phyloP scores from a whole-genome alignment of 2,113 vertebrate species.

The Hippoglossus stenolepis region DNA sequence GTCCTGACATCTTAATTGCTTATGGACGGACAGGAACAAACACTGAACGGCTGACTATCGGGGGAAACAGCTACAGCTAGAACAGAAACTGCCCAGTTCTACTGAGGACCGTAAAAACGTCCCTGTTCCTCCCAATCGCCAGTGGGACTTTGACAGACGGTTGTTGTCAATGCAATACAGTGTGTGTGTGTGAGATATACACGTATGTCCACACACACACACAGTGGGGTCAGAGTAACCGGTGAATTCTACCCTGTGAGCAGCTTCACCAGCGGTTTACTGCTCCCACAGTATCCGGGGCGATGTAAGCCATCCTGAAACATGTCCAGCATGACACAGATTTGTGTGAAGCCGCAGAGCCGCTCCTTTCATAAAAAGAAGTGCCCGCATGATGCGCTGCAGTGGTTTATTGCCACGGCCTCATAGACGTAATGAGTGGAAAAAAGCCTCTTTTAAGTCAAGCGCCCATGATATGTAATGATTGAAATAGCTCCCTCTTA shows the following conservation, averaged over 20 bases:
- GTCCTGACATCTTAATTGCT: not conserved
- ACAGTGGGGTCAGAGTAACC: too few species aligned
- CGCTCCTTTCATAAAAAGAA: constrained; percentile 26
- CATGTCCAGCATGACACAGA: constrained; percentile 31
- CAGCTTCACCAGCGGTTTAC: constrained; percentile 7
- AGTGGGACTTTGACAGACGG: too few species aligned
- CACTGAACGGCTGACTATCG: too few species aligned
- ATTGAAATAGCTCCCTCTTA: constrained; percentile 50
- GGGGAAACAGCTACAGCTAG: too few species aligned
- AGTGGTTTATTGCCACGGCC: constrained; percentile 35
- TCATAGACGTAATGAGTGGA: constrained; percentile 52
- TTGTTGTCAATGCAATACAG: too few species aligned
- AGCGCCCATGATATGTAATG: constrained; percentile 47
- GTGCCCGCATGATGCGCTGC: constrained; percentile 4
- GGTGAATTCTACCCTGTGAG: not conserved
- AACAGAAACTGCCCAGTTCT: too few species aligned
- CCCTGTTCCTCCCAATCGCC: too few species aligned
- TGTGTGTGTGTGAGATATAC: too few species aligned
- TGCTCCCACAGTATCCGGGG: constrained; percentile 22
- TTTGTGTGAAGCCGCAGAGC: constrained; percentile 31
- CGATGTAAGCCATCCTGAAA: constrained; percentile 18
- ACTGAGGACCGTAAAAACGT: too few species aligned
- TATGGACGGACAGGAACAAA: not conserved
- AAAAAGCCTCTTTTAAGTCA: constrained; percentile 41
- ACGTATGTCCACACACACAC: too few species aligned